Percentiles rank a stretch among this genome's conserved stretches.
Evolutionary conservation across 2,113 vertebrate genomes (phyloP).

Genomic region (Silurus meridionalis): DNA sequence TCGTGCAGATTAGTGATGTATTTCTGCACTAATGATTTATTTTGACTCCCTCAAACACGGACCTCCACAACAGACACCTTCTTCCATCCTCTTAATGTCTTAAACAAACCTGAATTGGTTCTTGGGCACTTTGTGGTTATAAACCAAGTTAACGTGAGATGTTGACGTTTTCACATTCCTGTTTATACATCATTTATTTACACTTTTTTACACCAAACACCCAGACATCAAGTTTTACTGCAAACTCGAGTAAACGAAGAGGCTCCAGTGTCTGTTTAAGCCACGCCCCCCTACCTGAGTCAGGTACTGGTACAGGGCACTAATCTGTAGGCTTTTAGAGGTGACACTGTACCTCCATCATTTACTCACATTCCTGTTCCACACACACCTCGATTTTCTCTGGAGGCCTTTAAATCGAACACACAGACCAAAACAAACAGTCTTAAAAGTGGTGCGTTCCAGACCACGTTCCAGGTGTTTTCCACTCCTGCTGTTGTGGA

Average conservation of each 20-base stretch:
- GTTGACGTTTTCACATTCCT: not conserved
- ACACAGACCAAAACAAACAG: conserved; percentile 10
- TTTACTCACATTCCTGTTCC: conserved; percentile 6
- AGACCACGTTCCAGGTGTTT: too few species aligned
- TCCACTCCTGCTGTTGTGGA: too few species aligned
- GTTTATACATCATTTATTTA: not conserved
- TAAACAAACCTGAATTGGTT: not conserved
- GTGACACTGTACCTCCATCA: too few species aligned
- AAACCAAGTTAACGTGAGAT: not conserved
- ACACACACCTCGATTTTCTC: conserved; percentile 7
- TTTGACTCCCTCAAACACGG: not conserved
- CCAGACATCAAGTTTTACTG: too few species aligned
- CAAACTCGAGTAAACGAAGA: not conserved
- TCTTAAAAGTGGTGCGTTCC: conserved; percentile 7
- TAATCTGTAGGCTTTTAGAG: not conserved
- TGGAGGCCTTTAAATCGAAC: not conserved
- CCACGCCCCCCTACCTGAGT: not conserved
- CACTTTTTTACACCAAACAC: not conserved
- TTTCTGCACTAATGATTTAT: not conserved
- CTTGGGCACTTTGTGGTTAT: not conserved
- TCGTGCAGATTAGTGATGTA: not conserved
- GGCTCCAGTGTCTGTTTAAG: not conserved
- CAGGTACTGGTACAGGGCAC: not conserved
- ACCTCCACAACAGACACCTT: not conserved
- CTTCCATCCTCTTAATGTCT: conserved; percentile 12